phyloP scores from a whole-genome alignment of 1,140 invertebrate genomes.

The Diploscapter pachys region DNA sequence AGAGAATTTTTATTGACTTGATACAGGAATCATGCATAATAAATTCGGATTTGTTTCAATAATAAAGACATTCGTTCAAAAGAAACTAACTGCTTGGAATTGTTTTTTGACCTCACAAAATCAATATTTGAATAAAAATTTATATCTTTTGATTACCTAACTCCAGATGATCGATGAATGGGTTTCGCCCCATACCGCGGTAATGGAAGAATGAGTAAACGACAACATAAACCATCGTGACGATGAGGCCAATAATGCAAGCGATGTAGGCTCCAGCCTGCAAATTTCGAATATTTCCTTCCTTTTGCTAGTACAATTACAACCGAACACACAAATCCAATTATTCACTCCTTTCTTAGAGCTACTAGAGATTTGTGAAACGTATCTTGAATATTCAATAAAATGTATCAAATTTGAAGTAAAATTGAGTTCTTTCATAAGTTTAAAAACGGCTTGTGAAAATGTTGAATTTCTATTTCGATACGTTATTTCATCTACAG shows the following conservation, averaged over 20 bases:
- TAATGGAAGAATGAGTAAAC: slow-evolving; percentile 24
- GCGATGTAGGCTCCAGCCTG: slow-evolving; percentile 33
- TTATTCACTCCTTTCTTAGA: neutral
- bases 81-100: slow-evolving; percentile 3
- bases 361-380: neutral
- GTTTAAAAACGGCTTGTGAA: too few relatives aligned
- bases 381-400: neutral
- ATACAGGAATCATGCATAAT: too few relatives aligned
- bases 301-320: neutral
- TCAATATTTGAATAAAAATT: too few relatives aligned
- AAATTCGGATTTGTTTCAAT: neutral
- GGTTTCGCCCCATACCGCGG: slow-evolving; percentile 26
- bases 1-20: too few relatives aligned
- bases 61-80: neutral
- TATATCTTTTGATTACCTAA: slow-evolving; percentile 1
- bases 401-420: neutral
- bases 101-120: too few relatives aligned
- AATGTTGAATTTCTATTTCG: too few relatives aligned
- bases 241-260: slow-evolving; percentile 28
- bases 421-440: neutral
- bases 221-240: slow-evolving; percentile 26
- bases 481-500: too few relatives aligned
- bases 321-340: neutral
- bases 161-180: slow-evolving; percentile 32
- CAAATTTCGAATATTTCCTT: neutral